Evolutionary conservation across 2,888 invertebrate genomes (phyloP).

Genomic region (Vannuccia rotundouncinata): DNA sequence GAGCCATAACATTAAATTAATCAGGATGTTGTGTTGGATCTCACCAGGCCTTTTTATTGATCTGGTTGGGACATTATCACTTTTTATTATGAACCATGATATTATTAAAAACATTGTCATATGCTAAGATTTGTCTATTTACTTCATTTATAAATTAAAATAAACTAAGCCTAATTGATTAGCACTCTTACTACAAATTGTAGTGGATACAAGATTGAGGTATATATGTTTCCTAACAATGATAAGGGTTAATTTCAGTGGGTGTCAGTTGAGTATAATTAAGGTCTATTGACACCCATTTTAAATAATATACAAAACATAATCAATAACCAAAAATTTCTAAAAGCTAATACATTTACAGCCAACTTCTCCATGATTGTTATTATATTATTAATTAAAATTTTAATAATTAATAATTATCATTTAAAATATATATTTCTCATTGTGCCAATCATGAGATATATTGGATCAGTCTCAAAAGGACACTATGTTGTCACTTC

Average conservation of each 20-base stretch:
- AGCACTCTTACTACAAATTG: neutral
- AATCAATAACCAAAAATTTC: no score
- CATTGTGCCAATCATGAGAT: no score
- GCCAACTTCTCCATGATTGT: no score
- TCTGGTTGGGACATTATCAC: neutral
- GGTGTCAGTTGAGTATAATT: no score
- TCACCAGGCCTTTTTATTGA: neutral
- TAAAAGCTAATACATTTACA: no score
- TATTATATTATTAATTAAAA: no score
- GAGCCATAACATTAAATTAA: neutral
- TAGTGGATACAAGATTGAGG: neutral
- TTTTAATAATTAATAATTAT: no score
- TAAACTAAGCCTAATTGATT: neutral
- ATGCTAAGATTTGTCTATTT: constrained; percentile 22
- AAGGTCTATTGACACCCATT: no score
- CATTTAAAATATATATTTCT: no score
- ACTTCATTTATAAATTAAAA: constrained; percentile 11
- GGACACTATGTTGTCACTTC: no score
- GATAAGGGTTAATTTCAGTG: constrained; percentile 22
- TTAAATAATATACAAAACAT: no score
- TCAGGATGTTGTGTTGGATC: neutral
- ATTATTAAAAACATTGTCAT: constrained; percentile 23
- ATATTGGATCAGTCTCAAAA: no score
- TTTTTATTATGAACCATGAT: neutral
- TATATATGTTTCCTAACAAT: constrained; percentile 7